phyloP scores from a whole-genome alignment of 2,888 invertebrate species.

The Macroteleia sp. region DNA sequence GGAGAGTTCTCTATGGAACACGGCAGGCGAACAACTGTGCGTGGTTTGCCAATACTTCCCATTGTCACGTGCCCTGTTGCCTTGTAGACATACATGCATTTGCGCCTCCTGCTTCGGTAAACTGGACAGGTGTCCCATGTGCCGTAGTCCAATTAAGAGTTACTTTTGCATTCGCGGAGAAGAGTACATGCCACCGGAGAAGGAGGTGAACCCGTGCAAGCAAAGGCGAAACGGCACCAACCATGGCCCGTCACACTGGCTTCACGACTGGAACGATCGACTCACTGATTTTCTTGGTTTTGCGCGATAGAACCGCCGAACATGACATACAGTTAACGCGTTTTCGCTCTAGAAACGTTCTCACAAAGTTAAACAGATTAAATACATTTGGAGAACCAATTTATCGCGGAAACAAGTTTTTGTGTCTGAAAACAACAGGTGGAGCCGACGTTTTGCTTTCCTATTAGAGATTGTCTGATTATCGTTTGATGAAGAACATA shows the following conservation, averaged over 20 bases:
- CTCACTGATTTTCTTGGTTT: constrained; percentile 91
- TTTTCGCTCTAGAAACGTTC: not conserved
- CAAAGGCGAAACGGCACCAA: constrained; percentile 79
- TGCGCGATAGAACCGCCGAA: constrained; percentile 83
- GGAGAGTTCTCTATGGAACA: constrained; percentile 85
- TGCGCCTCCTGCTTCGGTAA: constrained; percentile 92
- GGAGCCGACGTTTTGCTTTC: constrained; percentile 12
- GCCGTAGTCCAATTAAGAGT: constrained; percentile 91
- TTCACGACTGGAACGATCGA: constrained; percentile 88
- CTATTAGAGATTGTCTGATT: constrained; percentile 11
- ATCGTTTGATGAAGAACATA: not conserved
- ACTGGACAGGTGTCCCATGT: constrained; percentile 94
- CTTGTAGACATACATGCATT: constrained; percentile 93
- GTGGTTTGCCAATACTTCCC: constrained; percentile 93
- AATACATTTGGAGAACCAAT: not conserved
- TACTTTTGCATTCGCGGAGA: constrained; percentile 93
- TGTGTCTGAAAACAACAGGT: constrained; percentile 4
- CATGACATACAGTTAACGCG: not conserved
- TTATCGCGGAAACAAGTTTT: not conserved
- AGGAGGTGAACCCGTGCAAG: constrained; percentile 83
- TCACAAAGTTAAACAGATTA: too few species aligned
- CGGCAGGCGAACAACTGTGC: constrained; percentile 88
- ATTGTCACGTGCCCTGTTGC: constrained; percentile 91
- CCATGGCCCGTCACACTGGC: constrained; percentile 83
- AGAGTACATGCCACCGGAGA: constrained; percentile 87